phyloP scores from a whole-genome alignment of 2,888 invertebrate genomes.

The Trichacis sp. region DNA sequence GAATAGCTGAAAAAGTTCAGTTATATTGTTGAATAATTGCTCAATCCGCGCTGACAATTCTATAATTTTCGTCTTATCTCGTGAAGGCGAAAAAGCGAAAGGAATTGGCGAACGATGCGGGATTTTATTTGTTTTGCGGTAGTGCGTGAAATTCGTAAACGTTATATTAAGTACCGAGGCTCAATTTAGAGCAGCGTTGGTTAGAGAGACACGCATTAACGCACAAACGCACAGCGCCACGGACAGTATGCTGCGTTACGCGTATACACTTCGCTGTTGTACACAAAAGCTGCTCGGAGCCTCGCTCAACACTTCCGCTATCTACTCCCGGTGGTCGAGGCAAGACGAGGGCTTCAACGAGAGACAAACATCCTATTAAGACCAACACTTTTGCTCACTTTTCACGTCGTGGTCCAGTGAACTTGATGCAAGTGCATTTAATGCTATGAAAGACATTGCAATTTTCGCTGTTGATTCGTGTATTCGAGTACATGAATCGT shows the following conservation, averaged over 20 bases:
- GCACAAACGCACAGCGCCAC: slow-evolving; percentile 56
- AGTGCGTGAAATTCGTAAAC: slow-evolving; percentile 3
- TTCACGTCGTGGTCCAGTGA: slow-evolving; percentile 19
- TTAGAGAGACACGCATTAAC: slow-evolving; percentile 54
- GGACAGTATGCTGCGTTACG: slow-evolving; percentile 40
- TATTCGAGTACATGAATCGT: too few species aligned
- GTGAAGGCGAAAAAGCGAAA: too few species aligned
- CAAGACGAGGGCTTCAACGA: slow-evolving; percentile 37
- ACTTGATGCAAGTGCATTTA: slow-evolving; percentile 41
- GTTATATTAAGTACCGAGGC: slow-evolving; percentile 28
- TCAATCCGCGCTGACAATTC: slow-evolving; percentile 7
- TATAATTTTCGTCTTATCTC: too few species aligned
- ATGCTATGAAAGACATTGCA: slow-evolving; percentile 20
- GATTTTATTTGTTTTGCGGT: background rate
- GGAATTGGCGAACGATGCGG: background rate
- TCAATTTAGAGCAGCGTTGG: slow-evolving; percentile 58
- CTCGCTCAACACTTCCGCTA: slow-evolving; percentile 39
- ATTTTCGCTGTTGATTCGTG: background rate
- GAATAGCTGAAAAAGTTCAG: too few species aligned
- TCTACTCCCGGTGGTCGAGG: slow-evolving; percentile 42
- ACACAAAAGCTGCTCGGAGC: slow-evolving; percentile 40
- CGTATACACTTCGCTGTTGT: slow-evolving; percentile 25
- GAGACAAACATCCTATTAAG: slow-evolving; percentile 45
- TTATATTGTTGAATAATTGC: too few species aligned
- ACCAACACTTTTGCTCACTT: slow-evolving; percentile 30